Evolutionary conservation across 2,888 invertebrate genomes (phyloP).

Genomic region (Mycogona germanica): DNA sequence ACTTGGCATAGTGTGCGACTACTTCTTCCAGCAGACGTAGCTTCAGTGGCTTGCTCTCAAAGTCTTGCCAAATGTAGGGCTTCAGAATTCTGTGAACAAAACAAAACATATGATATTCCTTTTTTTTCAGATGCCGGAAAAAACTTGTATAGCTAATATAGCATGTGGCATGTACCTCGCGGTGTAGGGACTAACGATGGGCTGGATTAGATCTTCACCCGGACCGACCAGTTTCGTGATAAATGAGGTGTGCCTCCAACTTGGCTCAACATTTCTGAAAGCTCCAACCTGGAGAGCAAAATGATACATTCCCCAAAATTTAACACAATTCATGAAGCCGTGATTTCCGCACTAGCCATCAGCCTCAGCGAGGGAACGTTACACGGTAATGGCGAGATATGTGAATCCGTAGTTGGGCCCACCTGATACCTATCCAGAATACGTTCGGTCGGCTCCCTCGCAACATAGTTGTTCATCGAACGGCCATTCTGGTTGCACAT

Average conservation of each 20-base stretch:
- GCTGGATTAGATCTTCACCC: conserved; percentile 31
- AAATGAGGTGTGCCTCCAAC: conserved; percentile 25
- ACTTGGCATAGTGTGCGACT: conserved; percentile 11
- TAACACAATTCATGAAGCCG: too few species aligned
- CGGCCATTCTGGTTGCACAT: too few species aligned
- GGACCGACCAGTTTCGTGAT: conserved; percentile 32
- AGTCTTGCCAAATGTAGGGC: conserved; percentile 70
- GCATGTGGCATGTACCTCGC: conserved; percentile 29
- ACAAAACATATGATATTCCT: not conserved
- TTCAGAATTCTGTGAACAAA: conserved; percentile 46
- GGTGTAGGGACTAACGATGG: conserved; percentile 38
- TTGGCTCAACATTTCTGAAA: not conserved
- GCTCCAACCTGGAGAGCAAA: not conserved
- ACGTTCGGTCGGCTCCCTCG: too few species aligned
- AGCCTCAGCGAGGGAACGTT: too few species aligned
- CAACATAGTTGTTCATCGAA: too few species aligned
- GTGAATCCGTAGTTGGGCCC: too few species aligned
- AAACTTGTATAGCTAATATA: not conserved
- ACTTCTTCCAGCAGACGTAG: conserved; percentile 52
- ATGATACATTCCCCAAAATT: too few species aligned
- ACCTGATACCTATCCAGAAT: too few species aligned
- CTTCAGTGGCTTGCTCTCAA: conserved; percentile 52
- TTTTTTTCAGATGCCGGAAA: not conserved
- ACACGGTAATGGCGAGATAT: too few species aligned
- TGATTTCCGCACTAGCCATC: too few species aligned